Evolutionary conservation across 2,113 vertebrate species (phyloP), one percentile per base, ranked within the genome.

Genomic region (Crotalus viridis): DNA sequence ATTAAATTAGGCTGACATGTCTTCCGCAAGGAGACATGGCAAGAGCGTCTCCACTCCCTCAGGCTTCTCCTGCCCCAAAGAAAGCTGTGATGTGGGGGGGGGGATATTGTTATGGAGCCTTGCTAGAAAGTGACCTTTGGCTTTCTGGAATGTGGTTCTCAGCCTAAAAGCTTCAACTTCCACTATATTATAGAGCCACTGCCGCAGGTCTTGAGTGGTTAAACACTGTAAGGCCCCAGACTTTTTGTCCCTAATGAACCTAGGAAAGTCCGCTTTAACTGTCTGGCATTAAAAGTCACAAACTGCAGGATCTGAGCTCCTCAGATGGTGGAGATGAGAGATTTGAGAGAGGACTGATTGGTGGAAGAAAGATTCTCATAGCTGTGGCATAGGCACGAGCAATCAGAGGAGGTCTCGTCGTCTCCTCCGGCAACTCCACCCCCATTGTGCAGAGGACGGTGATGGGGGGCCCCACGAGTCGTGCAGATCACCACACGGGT

Each of bases 271-370:
- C 22, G 6, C 8, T 22, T 17, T 4, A 61, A 13, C 24, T 5
- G 28, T 33, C n/a, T 64, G 92, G 39, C 88, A 85, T 15, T 15
- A 10, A 56, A 86, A 89, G 87, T 9, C 61, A 15, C 39, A 55
- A 56, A 22, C 61, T 51, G 26, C 54, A 51, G n/a, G 17, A 7
- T 7, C 9, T 9, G 39, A 55, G 89, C 74, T 1, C 92, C 93
- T 97, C 96, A 97, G 93, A 97, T 96, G 85, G 95, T 96, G 48
- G 97, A 97, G 95, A 97, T 95, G 94, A 97, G 97, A 0, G 97
- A 97, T 39, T 95, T 96, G 89, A 97, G 96, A 52, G 97, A 97
- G 51, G 96, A 97, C 93, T 97, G 96, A 91, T 96, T 97, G 96
- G 96, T 96, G 39, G 95, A 91, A 10, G 96, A 96, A 69, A 97